Base-by-base conservation (phyloP, 2,888 invertebrate genomes). In the Megastigmus dorsalis region DNA sequence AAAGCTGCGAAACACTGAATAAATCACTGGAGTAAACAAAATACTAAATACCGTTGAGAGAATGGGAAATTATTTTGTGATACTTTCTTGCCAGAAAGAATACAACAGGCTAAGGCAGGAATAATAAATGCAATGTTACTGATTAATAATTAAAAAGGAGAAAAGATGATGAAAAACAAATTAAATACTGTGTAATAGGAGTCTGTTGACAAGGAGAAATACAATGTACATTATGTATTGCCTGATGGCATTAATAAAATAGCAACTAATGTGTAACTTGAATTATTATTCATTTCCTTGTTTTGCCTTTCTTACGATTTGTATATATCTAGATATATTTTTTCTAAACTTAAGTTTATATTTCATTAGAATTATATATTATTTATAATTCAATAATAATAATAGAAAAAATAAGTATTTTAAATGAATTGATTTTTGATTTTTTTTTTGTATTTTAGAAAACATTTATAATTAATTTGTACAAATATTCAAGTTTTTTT, bases 201-300 rank as follows among this genome's bases (percentile, higher is more conserved):
- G 82, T 86, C 83, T 84, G 85, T 86, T 85, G 83, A 85, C 84
- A 81, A 84, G 82, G 82, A 85, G 83, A 84, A 84, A 84, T 87
- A 86, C 83, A 83, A 85, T 87, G 87, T 88, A 88, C 86, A 87
- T 86, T 87, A 86, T 86, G 84, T 87, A 87, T 86, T 85, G 86
- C 86, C 85, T 77, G 62, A 80, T 72, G 87, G 86, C 86, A 84
- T 85, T 83, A 87, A 86, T 87, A 87, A 85, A 86, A 83, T 86
- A 86, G 86, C 80, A 80, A 86, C 80, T 86, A 86, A 86, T 83
- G 78, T 83, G 80, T 55, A 59, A 66, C 28, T 60, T 9, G 1
- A 45, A 18, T 28, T 62, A 55, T 67, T 54, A 15, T 45, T 33
- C 18, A n/a, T 28, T 28, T 38, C 23, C 6, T 18, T 59, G 38